Conservation (phyloP, 2,113 vertebrate species). For the Tonatia bakeri region DNA sequence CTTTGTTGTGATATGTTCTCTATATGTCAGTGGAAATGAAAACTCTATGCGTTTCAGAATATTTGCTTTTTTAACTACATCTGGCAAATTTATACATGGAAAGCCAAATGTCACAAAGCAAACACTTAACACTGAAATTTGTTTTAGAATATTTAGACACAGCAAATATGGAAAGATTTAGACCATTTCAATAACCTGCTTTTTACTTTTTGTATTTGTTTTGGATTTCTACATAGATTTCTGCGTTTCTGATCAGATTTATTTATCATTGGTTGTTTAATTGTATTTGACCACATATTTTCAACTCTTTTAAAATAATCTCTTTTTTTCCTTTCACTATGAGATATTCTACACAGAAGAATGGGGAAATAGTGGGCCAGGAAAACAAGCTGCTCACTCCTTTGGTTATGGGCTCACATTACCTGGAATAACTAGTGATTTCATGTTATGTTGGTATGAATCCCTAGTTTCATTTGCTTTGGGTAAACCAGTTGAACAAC, state of each 20-base stretch:
- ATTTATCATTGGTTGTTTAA: not conserved
- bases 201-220: not conserved
- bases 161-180: not conserved
- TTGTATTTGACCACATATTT: not conserved
- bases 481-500: not conserved
- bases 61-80: not conserved
- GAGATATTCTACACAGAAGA: not conserved
- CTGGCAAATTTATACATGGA: not conserved
- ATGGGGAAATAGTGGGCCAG: not conserved
- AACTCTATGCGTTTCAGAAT: not conserved
- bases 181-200: not conserved
- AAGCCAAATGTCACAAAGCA: slow-evolving; percentile 22
- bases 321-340: not conserved
- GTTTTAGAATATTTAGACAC: not conserved
- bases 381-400: not conserved
- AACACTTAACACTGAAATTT: not conserved
- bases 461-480: not conserved
- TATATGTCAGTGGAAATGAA: slow-evolving; percentile 11
- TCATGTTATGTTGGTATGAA: not conserved
- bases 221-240: not conserved
- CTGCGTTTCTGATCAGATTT: not conserved
- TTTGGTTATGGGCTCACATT: not conserved
- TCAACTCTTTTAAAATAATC: not conserved
- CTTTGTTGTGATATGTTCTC: not conserved
- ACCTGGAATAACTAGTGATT: not conserved